Base-by-base conservation (phyloP, 2,797 vertebrate species). In the Lepus oiostolus region DNA sequence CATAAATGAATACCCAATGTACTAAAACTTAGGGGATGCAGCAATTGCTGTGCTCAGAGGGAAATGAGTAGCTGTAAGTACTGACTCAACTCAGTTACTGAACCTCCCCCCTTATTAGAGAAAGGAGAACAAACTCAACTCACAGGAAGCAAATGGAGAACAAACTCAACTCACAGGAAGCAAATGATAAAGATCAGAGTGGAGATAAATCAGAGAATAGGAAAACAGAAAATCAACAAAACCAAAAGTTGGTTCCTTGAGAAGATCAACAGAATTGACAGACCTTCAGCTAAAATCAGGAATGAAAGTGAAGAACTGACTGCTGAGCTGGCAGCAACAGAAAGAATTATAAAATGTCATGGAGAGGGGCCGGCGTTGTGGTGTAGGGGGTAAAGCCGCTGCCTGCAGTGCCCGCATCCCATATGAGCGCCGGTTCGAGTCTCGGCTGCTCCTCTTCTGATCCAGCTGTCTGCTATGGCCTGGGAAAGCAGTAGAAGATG, bases 31-130 rank as follows among this genome's bases (percentile, higher is more conserved):
- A 60, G 16, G 17, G 52, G 84, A 50, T 87, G 35, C 65, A 96
- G 67, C 62, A 68, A 95, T 91, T 87, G 85, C 84, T 62, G 30
- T 38, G 5, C 52, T 88, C 38, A 71, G 74, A 95, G 91, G 91
- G 28, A 85, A 86, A 93, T 38, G 77, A n/a, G 62, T 42, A 95
- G 84, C 63, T 87, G 1, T 72, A 72, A 92, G 79, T 3, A 58
- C 16, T 8, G 58, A 68, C 54, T 90, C 70, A 67, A 79, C 79
- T 75, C 42, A 93, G 7, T 42, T 81, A 74, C n/a, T 28, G 74
- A 84, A 76, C 12, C 7, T 88, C 68, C 47, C 26, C 88, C 9
- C 38, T 75, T 60, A 74, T 32, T 72, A 80, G 86, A 50, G 47
- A 81, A 87, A 90, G 60, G 85, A 83, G 70, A 71, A 32, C 7